Evolutionary conservation across 2,113 vertebrate species (phyloP).

Genomic region (Mus spicilegus): DNA sequence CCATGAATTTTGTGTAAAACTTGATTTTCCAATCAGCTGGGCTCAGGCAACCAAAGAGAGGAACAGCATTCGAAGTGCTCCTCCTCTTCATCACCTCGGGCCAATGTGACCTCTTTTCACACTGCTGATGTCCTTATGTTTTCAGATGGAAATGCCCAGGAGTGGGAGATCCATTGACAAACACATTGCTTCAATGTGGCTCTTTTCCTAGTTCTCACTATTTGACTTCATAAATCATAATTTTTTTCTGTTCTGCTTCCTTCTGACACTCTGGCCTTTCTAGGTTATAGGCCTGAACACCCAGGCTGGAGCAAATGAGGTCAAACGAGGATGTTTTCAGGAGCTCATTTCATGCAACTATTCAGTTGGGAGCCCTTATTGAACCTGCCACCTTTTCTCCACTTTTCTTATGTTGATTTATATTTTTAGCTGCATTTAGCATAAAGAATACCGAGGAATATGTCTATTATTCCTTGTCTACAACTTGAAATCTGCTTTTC

Average conservation of each 20-base stretch:
- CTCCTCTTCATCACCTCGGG: not conserved
- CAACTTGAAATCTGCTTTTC: slow-evolving; percentile 11
- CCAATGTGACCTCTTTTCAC: not conserved
- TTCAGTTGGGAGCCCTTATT: not conserved
- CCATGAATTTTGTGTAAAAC: not conserved
- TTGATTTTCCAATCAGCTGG: not conserved
- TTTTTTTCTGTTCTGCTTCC: not conserved
- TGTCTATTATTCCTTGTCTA: not conserved
- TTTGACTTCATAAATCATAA: not conserved
- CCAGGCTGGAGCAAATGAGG: not conserved
- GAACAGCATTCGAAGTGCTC: not conserved
- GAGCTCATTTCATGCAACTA: not conserved
- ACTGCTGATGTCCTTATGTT: not conserved
- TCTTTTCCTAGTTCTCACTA: not conserved
- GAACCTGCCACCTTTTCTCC: not conserved
- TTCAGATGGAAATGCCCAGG: too few relatives aligned
- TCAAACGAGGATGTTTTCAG: not conserved
- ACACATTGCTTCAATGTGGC: not conserved
- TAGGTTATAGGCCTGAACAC: not conserved
- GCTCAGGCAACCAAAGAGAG: not conserved
- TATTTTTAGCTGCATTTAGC: slow-evolving; percentile 36
- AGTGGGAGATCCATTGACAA: not conserved
- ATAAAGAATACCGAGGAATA: not conserved
- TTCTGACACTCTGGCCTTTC: not conserved
- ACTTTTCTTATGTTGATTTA: not conserved